Base-by-base conservation (phyloP, 2,797 vertebrate genomes). In the Anas bahamensis region DNA sequence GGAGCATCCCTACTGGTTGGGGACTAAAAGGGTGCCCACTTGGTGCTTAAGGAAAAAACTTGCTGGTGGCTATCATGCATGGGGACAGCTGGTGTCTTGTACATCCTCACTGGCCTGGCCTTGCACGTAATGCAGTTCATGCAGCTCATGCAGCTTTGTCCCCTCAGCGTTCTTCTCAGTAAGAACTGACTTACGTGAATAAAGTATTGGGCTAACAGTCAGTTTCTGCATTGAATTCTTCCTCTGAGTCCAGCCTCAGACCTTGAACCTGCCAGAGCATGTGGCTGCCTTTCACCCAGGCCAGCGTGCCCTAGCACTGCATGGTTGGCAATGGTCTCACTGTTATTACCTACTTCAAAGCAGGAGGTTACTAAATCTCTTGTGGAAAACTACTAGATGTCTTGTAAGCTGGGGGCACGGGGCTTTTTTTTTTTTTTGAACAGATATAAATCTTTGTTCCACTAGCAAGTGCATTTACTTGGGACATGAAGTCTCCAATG, bases 41-140 rank as follows among this genome's bases (percentile, higher is more conserved):
- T 24, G 12, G 15, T 39, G 50, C 56, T 53, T 37, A 24, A 48
- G 46, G 52, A 22, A 31, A n/a, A n/a, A 31, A n/a, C 33, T 39
- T 60, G 48, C n/a, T 71, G 22, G 6, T 56, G 59, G 8, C 33
- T 75, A 14, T 1, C 50, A 10, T 26, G 8, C 4, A 0, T 2
- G 26, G 22, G 22, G 33, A 37, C 23, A 16, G 9, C 10, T 23
- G 15, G 33, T 55, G 37, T 7, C 29, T 52, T 4, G 21, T 22
- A 6, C 0, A 1, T 31, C 35, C 3, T 3, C 6, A 0, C 16
- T 42, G 46, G 9, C n/a, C 50, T 84, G 57, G 42, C 65, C 44
- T 50, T 0, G 2, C 53, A 14, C 39, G 52, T 48, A 39, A 18
- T 17, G 6, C 1, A 4, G 28, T 24, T 83, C 1, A 0, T 44